phyloP scores from a whole-genome alignment of 2,113 vertebrate genomes.

The Seriola dumerili region DNA sequence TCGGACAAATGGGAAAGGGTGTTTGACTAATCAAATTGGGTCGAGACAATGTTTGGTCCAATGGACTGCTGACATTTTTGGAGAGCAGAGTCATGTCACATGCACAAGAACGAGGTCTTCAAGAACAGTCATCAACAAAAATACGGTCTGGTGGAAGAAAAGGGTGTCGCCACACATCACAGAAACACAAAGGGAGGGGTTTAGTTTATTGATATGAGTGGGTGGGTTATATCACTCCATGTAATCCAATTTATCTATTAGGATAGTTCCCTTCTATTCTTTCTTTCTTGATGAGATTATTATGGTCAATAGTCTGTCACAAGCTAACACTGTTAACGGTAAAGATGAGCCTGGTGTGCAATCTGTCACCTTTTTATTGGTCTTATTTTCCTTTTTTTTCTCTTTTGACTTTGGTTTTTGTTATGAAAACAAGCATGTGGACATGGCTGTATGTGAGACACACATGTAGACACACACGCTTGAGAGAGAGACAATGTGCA shows the following conservation, averaged over 20 bases:
- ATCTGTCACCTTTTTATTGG: neutral
- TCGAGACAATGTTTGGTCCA: constrained; percentile 38
- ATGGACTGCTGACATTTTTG: constrained; percentile 19
- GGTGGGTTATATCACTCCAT: neutral
- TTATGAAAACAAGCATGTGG: neutral
- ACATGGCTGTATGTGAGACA: neutral
- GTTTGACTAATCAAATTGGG: constrained; percentile 67
- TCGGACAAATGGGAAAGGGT: constrained; percentile 68
- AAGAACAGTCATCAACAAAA: neutral
- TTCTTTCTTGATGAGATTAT: neutral
- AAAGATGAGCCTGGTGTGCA: neutral
- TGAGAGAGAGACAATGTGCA: constrained; percentile 3
- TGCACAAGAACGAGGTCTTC: neutral
- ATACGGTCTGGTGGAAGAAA: no score
- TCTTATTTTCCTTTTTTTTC: neutral
- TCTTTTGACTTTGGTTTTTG: neutral
- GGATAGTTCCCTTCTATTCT: neutral
- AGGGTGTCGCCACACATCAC: neutral
- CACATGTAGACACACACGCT: no score
- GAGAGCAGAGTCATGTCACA: constrained; percentile 10
- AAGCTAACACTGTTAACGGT: neutral
- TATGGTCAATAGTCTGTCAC: neutral
- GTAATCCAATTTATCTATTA: neutral
- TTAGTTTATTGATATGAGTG: neutral
- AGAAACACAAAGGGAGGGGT: neutral